These are phyloP conservation scores for Larimichthys crocea DNA, from an alignment of 2,113 vertebrate genomes.

Conservation along the genomic window DNA sequence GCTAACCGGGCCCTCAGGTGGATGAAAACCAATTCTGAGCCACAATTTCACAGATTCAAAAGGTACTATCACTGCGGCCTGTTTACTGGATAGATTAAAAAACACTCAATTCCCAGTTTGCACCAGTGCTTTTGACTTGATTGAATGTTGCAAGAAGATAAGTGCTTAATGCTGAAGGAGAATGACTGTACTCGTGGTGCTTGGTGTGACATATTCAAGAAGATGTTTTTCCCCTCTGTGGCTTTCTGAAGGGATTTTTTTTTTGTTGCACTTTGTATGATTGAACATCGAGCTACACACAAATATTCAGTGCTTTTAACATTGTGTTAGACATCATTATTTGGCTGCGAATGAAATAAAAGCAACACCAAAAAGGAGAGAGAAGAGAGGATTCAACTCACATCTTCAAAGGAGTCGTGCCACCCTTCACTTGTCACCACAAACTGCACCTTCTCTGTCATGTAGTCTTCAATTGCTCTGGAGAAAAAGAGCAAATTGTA, in stretches of 20 bases:
- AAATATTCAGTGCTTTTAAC: background rate
- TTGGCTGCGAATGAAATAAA: background rate
- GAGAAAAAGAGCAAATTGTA: background rate
- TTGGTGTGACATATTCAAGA: background rate
- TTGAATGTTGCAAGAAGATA: background rate
- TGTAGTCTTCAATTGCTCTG: conserved; percentile 91
- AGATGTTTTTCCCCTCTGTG: background rate
- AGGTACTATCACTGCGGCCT: background rate
- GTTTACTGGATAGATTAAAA: background rate
- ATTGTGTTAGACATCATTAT: background rate
- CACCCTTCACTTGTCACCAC: conserved; percentile 92
- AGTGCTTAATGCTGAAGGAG: background rate
- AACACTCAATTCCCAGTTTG: background rate
- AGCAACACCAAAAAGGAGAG: background rate
- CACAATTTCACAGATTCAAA: background rate
- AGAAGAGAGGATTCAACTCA: conserved; percentile 71
- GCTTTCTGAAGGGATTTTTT: background rate
- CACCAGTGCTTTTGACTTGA: conserved; percentile 6
- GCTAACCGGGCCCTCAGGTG: background rate
- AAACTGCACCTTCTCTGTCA: conserved; percentile 92
- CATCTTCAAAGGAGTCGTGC: conserved; percentile 92
- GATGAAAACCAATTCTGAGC: conserved; percentile 2
- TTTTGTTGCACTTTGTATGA: conserved; percentile 4
- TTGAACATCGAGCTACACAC: background rate
- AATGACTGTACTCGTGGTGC: background rate